Percentiles rank a stretch among this genome's conserved stretches.
phyloP scores from a whole-genome alignment of 1,140 invertebrate genomes.

The Drosophila dunni region DNA sequence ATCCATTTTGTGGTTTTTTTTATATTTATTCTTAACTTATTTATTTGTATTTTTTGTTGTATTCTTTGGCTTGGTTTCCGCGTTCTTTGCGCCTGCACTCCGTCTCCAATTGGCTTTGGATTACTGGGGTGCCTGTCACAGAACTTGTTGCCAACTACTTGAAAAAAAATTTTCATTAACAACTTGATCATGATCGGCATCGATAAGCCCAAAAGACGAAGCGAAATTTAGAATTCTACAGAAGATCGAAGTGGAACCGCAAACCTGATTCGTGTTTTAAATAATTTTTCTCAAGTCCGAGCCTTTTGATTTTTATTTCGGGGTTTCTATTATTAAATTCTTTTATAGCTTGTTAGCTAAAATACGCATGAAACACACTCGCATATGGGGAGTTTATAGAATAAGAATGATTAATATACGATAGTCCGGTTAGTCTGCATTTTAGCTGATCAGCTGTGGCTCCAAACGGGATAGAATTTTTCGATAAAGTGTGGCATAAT shows the following conservation, averaged over 20 bases:
- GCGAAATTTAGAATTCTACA: constrained; percentile 67
- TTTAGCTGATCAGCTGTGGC: constrained; percentile 5
- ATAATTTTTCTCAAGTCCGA: constrained; percentile 22
- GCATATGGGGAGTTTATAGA: neutral
- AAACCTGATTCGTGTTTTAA: constrained; percentile 75
- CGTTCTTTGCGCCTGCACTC: constrained; percentile 40
- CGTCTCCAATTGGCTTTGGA: constrained; percentile 12
- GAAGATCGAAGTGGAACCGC: constrained; percentile 20
- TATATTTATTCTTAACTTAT: neutral
- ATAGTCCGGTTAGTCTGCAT: constrained; percentile 10
- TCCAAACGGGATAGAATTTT: neutral
- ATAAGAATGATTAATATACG: constrained; percentile 10
- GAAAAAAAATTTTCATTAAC: constrained; percentile 67
- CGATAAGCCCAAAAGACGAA: constrained; percentile 50
- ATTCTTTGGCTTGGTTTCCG: constrained; percentile 59
- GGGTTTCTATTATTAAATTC: constrained; percentile 54
- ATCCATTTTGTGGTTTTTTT: constrained; percentile 18
- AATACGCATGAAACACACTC: constrained; percentile 44
- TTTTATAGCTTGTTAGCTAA: constrained; percentile 45
- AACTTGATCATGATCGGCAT: constrained; percentile 76
- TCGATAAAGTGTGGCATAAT: neutral
- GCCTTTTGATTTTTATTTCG: constrained; percentile 43
- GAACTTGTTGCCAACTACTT: constrained; percentile 58
- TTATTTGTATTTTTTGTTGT: constrained; percentile 46
- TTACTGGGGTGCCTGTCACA: constrained; percentile 31